phyloP scores from a whole-genome alignment of 1,140 invertebrate species.

The Drosophila fuyamai region DNA sequence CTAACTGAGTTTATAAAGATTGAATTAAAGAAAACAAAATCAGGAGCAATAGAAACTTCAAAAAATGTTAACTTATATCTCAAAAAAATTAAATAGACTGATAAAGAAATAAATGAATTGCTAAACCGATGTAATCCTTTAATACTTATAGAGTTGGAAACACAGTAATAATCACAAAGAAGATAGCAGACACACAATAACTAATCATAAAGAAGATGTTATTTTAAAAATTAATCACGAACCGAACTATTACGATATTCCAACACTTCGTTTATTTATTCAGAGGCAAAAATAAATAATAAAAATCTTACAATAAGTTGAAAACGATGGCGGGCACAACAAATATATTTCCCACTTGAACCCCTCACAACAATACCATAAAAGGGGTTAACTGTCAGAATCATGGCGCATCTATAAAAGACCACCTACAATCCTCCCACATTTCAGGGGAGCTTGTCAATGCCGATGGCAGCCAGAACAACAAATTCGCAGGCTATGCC shows the following conservation, averaged over 20 bases:
- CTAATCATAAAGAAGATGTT: not conserved
- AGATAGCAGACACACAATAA: not conserved
- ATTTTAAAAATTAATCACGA: not conserved
- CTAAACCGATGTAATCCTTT: no score
- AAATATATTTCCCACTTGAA: conserved; percentile 25
- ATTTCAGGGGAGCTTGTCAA: conserved; percentile 14
- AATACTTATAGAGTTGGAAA: no score
- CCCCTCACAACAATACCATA: conserved; percentile 18
- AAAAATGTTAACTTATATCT: no score
- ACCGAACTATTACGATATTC: not conserved
- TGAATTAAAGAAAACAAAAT: no score
- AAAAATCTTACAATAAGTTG: conserved; percentile 11
- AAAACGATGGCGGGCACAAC: conserved; percentile 4
- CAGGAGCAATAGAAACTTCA: no score
- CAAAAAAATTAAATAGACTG: no score
- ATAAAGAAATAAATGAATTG: no score
- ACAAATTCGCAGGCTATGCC: conserved; percentile 17
- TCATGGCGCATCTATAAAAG: conserved; percentile 16
- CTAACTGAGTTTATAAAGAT: no score
- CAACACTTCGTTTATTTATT: conserved; percentile 1
- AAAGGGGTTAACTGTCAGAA: conserved; percentile 43
- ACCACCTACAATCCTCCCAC: conserved; percentile 1
- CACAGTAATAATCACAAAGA: not conserved
- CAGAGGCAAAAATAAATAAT: conserved; percentile 1
- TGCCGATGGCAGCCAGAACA: conserved; percentile 28